Percentiles rank a stretch among this genome's conserved stretches.
These are phyloP conservation scores for Arenaria interpres DNA, from an alignment of 2,113 vertebrate species.

Conservation along the genomic window DNA sequence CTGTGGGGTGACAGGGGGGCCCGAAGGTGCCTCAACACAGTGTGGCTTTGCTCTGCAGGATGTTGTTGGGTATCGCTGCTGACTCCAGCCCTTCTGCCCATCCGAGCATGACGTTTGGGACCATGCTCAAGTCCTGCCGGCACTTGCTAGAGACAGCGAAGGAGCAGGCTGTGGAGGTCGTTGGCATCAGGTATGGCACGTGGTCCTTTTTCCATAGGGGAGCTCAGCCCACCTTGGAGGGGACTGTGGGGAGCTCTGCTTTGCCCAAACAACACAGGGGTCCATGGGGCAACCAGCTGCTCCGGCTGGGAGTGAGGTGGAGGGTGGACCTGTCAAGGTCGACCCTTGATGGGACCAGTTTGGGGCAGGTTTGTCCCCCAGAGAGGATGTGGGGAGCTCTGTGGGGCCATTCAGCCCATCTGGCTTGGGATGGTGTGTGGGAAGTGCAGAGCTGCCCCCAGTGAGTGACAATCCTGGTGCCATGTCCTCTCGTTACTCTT, in stretches of 20 bases:
- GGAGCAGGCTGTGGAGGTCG: conserved; percentile 73
- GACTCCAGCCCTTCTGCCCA: conserved; percentile 54
- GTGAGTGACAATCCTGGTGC: not conserved
- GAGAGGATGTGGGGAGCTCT: not conserved
- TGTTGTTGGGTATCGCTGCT: conserved; percentile 74
- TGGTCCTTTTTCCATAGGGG: not conserved
- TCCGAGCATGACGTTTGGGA: conserved; percentile 69
- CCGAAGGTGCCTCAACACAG: fast-evolving
- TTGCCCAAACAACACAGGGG: fast-evolving
- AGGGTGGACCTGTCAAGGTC: not conserved
- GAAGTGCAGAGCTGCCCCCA: not conserved
- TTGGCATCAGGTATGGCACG: conserved; percentile 75
- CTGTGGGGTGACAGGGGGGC: not conserved
- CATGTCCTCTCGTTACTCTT: fast-evolving
- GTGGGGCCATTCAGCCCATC: fast-evolving
- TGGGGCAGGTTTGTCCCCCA: not conserved
- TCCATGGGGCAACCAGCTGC: fast-evolving
- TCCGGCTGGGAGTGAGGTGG: not conserved
- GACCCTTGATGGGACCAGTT: not conserved
- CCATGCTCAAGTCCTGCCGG: conserved; percentile 68
- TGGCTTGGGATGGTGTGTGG: not conserved
- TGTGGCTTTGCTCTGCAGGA: conserved; percentile 41
- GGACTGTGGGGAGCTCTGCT: not conserved
- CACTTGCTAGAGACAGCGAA: conserved; percentile 75
- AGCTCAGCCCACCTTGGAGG: not conserved